Evolutionary conservation across 1,140 invertebrate species (phyloP), one percentile per base, ranked within the genome.

Genomic region (Araneus ventricosus): DNA sequence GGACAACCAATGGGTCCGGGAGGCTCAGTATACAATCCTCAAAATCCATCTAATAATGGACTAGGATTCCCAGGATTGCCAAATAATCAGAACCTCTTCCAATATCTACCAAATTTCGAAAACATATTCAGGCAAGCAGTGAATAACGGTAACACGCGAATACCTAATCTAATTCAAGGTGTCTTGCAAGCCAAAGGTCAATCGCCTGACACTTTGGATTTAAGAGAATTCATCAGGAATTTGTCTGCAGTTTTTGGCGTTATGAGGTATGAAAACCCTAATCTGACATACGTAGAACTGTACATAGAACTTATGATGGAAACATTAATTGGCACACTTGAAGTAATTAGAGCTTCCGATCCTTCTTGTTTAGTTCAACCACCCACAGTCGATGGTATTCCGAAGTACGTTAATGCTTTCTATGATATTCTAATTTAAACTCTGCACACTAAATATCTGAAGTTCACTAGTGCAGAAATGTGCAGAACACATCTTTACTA

Each of bases 341-440:
- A 90, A 90, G 57, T 90, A 14, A 90, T 90, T 34, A 90, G 67
- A 52, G 30, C 7, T 20, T n/a, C 88, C 10, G 88, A 90, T 59
- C 52, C 63, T 6, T 37, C 39, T 37, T 90, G 88, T 37, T 1
- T 90, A 37, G 14, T 2, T 0, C 30, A 45, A 30, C 67, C 70
- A 57, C 0, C 70, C 14, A 52, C 67, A 30, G 2, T 80, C 22
- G 45, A 41, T 24, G 39, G 52, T 37, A 27, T 75, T 17, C 67
- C 45, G 20, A 79, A 90, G 37, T 90, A 90, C 30, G 30, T 90
- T 37, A 90, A 90, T 79, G 88, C 88, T 6, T 80, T 90, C 8
- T 75, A 90, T 34, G 75, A 90, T 37, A 90, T 90, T 37, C 41
- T 90, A 8, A 75, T 90, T 59, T 90, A 79, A 89, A n/a, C 14